A percentile compares a stretch with the other conserved stretches of the same genome.
These are phyloP conservation scores for Drosophila pallidifrons DNA, from an alignment of 1,140 invertebrate genomes.

Conservation along the genomic window DNA sequence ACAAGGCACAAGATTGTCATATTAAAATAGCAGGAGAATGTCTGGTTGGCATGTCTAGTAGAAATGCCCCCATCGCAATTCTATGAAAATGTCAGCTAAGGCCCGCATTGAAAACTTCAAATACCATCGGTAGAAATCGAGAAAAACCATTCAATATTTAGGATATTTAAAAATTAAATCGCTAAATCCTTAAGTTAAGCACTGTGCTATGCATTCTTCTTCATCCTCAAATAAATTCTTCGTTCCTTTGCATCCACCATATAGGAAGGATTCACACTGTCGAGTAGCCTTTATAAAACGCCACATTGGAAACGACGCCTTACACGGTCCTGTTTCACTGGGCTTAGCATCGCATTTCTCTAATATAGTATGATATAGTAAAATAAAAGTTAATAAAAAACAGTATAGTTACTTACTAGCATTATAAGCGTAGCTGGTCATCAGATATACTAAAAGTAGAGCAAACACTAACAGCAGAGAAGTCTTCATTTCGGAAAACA, in stretches of 20 bases:
- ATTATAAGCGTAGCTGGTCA: slow-evolving; percentile 16
- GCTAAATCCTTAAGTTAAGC: slow-evolving; percentile 10
- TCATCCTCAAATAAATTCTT: slow-evolving; percentile 48
- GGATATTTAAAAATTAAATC: too few species aligned
- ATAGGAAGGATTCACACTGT: slow-evolving; percentile 44
- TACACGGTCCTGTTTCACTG: slow-evolving; percentile 44
- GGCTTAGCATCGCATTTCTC: slow-evolving; percentile 46
- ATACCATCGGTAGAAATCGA: too few species aligned
- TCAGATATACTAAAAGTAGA: neutral
- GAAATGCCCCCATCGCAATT: too few species aligned
- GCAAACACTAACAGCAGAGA: neutral
- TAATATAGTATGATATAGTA: neutral
- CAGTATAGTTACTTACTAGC: slow-evolving; percentile 24
- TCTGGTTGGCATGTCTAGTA: too few species aligned
- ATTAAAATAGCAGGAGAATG: too few species aligned
- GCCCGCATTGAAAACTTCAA: too few species aligned
- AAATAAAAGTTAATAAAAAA: neutral
- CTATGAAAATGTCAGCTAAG: too few species aligned
- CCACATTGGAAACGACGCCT: slow-evolving; percentile 47
- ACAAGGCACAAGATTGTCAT: too few species aligned
- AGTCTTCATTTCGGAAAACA: slow-evolving; percentile 3
- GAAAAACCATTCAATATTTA: too few species aligned
- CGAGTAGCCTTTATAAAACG: slow-evolving; percentile 28
- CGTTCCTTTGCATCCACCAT: slow-evolving; percentile 48
- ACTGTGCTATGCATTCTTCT: slow-evolving; percentile 32